phyloP scores from a whole-genome alignment of 2,888 invertebrate genomes.

The Caenorhabditis wallacei region DNA sequence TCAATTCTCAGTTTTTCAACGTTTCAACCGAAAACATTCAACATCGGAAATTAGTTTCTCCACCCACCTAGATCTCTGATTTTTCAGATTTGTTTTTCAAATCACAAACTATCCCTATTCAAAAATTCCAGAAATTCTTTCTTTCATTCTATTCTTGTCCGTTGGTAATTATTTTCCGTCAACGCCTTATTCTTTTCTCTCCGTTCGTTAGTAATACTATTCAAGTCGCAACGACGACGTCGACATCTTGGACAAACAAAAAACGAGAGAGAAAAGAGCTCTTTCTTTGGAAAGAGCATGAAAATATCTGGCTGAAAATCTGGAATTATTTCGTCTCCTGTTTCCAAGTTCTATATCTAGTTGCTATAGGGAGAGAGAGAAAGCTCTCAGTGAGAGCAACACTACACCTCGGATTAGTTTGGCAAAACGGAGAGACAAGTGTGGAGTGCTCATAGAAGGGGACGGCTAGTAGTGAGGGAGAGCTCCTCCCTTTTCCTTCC shows the following conservation, averaged over 20 bases:
- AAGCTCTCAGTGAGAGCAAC: conserved; percentile 19
- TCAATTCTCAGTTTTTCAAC: not conserved
- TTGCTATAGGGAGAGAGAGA: conserved; percentile 40
- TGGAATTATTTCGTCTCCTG: conserved; percentile 13
- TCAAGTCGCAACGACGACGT: conserved; percentile 47
- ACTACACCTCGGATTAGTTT: conserved; percentile 54
- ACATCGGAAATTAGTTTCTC: too few relatives aligned
- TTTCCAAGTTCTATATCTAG: conserved; percentile 40
- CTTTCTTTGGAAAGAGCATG: conserved; percentile 10
- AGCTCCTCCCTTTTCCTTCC: conserved; percentile 24
- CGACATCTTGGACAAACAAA: conserved; percentile 23
- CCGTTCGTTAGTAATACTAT: conserved; percentile 45
- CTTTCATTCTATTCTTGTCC: not conserved
- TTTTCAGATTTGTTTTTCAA: not conserved
- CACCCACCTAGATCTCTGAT: not conserved
- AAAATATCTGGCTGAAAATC: conserved; percentile 26
- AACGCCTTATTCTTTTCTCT: conserved; percentile 25
- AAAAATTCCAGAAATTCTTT: not conserved
- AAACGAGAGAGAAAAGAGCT: not conserved
- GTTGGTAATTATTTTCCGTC: conserved; percentile 43
- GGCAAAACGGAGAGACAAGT: conserved; percentile 21
- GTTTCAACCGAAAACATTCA: too few relatives aligned
- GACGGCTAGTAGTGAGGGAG: not conserved
- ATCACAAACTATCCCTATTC: not conserved
- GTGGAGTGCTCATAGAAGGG: conserved; percentile 45